These are phyloP conservation scores for Propithecus perrieri DNA, from an alignment of 2,797 vertebrate species.

Conservation along the genomic window DNA sequence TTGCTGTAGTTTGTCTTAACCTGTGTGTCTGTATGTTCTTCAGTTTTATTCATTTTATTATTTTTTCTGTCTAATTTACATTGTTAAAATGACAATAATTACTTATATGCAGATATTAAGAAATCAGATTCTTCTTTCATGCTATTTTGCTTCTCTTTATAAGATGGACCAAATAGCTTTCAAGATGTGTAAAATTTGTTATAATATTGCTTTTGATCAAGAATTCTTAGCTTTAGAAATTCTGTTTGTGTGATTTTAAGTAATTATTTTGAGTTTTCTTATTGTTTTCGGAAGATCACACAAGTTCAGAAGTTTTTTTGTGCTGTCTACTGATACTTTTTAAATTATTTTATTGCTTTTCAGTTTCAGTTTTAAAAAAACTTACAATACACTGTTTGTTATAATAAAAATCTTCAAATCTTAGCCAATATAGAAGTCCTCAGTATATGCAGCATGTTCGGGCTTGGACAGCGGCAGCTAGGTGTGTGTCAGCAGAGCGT, in stretches of 20 bases:
- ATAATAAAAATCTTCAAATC: slow-evolving; percentile 88
- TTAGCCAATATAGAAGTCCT: slow-evolving; percentile 86
- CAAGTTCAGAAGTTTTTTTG: slow-evolving; percentile 8
- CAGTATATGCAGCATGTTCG: slow-evolving; percentile 89
- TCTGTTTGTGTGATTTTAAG: neutral
- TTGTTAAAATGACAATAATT: neutral
- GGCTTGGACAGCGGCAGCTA: slow-evolving; percentile 88
- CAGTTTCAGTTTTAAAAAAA: slow-evolving; percentile 54
- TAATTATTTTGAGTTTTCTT: slow-evolving; percentile 26
- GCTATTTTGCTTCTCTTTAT: slow-evolving; percentile 22
- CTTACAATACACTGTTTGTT: slow-evolving; percentile 63
- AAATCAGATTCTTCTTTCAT: neutral
- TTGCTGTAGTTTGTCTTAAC: neutral
- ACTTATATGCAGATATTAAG: neutral
- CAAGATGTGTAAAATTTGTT: neutral
- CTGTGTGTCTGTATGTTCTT: neutral
- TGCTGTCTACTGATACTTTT: neutral
- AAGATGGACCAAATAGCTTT: neutral
- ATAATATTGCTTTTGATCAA: neutral
- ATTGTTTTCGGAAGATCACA: slow-evolving; percentile 6
- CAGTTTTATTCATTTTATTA: neutral
- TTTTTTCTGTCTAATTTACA: slow-evolving; percentile 26
- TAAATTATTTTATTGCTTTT: neutral
- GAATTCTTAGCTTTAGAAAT: slow-evolving; percentile 5
- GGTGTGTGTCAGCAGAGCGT: slow-evolving; percentile 89